A percentile compares a stretch with the other conserved stretches of the same genome.
phyloP scores from a whole-genome alignment of 2,797 vertebrate genomes.

The Selene dorsalis region DNA sequence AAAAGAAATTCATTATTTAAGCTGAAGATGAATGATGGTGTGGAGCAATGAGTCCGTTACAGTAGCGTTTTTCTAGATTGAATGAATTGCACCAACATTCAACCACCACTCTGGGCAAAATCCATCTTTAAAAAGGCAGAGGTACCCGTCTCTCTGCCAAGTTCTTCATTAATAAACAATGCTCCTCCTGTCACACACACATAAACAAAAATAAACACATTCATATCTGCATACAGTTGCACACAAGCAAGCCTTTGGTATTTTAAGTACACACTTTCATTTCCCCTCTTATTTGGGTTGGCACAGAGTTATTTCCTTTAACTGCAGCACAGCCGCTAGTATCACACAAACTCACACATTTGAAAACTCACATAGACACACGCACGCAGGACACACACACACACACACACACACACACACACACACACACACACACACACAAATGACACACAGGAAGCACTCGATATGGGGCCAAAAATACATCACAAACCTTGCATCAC shows the following conservation, averaged over 20 bases:
- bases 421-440: slow-evolving; percentile 29
- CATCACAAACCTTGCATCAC: slow-evolving; percentile 87
- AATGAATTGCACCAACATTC: neutral
- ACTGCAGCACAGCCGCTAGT: slow-evolving; percentile 4
- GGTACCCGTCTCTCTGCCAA: neutral
- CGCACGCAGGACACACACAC: slow-evolving; percentile 23
- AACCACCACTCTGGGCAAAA: neutral
- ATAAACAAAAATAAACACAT: slow-evolving; percentile 28
- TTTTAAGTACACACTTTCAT: slow-evolving; percentile 14
- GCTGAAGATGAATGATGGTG: neutral
- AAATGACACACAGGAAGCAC: slow-evolving; percentile 66
- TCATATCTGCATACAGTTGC: slow-evolving; percentile 24
- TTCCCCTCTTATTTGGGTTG: slow-evolving; percentile 39
- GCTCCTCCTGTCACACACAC: slow-evolving; percentile 21
- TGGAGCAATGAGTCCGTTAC: too few relatives aligned
- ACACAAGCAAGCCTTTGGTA: slow-evolving; percentile 15
- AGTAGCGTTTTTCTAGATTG: neutral
- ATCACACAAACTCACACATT: slow-evolving; percentile 7
- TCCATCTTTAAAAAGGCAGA: slow-evolving; percentile 14
- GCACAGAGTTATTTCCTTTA: slow-evolving; percentile 36
- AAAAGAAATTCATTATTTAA: neutral
- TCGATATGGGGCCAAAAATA: slow-evolving; percentile 63
- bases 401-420: slow-evolving; percentile 32
- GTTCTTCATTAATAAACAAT: slow-evolving; percentile 39
- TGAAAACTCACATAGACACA: neutral